Percentiles rank a stretch among this genome's conserved stretches.
These are phyloP conservation scores for Heteropelma amictum DNA, from an alignment of 2,888 invertebrate species.

Conservation along the genomic window DNA sequence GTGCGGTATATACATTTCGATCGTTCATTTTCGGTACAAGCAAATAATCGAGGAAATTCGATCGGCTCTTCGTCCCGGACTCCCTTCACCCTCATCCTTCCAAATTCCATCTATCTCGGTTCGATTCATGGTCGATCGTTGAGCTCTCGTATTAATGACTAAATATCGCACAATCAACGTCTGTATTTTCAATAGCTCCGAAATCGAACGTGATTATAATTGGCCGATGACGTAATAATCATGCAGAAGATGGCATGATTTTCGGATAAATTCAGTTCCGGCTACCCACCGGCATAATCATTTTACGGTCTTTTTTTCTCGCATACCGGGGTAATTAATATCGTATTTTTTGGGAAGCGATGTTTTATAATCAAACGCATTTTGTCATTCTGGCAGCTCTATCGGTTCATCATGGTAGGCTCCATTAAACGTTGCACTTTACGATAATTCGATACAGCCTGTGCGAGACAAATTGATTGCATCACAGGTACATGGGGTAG, in stretches of 20 bases:
- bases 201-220: slow-evolving; percentile 33
- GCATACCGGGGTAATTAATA: too few relatives aligned
- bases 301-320: too few relatives aligned
- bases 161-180: slow-evolving; percentile 32
- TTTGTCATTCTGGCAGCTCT: too few relatives aligned
- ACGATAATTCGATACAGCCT: too few relatives aligned
- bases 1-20: not conserved
- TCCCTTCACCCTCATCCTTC: not conserved
- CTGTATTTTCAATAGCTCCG: slow-evolving; percentile 1
- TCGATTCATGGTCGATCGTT: slow-evolving; percentile 24
- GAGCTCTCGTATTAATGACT: slow-evolving; percentile 43
- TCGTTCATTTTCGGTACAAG: slow-evolving; percentile 17
- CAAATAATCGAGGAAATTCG: slow-evolving; percentile 42
- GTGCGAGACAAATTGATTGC: too few relatives aligned
- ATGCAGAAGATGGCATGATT: slow-evolving; percentile 1
- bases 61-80: not conserved
- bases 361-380: too few relatives aligned
- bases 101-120: not conserved
- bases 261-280: not conserved
- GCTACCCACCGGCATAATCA: not conserved
- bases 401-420: too few relatives aligned
- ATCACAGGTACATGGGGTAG: too few relatives aligned
- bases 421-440: too few relatives aligned
- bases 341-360: too few relatives aligned
- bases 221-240: slow-evolving; percentile 14